phyloP scores from a whole-genome alignment of 2,113 vertebrate species.

The Pseudonaja textilis region DNA sequence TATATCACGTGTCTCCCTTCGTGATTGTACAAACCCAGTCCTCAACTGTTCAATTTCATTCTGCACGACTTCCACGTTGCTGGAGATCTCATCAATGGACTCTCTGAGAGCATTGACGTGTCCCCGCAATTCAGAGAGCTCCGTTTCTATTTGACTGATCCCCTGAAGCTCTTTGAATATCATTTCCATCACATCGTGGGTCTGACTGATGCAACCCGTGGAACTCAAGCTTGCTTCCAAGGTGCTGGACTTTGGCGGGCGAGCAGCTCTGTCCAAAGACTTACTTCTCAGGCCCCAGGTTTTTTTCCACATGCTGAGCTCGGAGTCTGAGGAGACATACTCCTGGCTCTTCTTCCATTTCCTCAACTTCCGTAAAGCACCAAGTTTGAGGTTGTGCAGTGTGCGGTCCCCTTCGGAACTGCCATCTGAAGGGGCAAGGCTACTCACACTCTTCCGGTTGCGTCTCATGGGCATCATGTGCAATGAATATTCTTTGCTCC shows the following conservation, averaged over 20 bases:
- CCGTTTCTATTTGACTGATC: slow-evolving; percentile 97
- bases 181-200: slow-evolving; percentile 99
- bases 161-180: slow-evolving; percentile 99
- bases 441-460: slow-evolving; percentile 93
- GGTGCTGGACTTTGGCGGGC: slow-evolving; percentile 83
- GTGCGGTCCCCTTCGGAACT: slow-evolving; percentile 95
- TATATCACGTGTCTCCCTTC: slow-evolving; percentile 94
- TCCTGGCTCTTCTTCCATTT: slow-evolving; percentile 99
- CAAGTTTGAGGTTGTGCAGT: slow-evolving; percentile 86
- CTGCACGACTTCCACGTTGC: slow-evolving; percentile 97
- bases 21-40: slow-evolving; percentile 93
- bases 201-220: slow-evolving; percentile 94
- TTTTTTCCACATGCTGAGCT: slow-evolving; percentile 91
- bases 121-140: slow-evolving; percentile 92
- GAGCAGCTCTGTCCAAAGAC: slow-evolving; percentile 89
- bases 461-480: slow-evolving; percentile 93
- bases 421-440: slow-evolving; percentile 92
- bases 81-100: slow-evolving; percentile 98
- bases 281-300: slow-evolving; percentile 94
- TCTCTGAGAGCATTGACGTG: slow-evolving; percentile 96
- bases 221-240: slow-evolving; percentile 93
- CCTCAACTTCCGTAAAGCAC: slow-evolving; percentile 88
- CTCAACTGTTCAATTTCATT: slow-evolving; percentile 95
- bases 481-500: slow-evolving; percentile 77
- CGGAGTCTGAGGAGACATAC: slow-evolving; percentile 93